These are phyloP conservation scores for Lysiphlebus fabarum DNA, from an alignment of 1,140 invertebrate species.

Conservation along the genomic window DNA sequence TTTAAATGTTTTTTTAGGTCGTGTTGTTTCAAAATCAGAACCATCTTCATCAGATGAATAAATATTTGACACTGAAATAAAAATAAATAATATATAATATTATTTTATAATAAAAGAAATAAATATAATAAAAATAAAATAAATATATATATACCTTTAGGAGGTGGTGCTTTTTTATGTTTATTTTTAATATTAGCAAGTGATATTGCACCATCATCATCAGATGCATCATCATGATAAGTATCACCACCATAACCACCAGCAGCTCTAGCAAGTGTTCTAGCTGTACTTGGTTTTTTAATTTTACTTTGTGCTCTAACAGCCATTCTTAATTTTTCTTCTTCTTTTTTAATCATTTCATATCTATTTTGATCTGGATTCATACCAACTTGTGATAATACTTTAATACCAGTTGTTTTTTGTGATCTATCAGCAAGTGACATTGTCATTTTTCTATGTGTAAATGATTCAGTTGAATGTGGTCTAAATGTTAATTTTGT, in stretches of 20 bases:
- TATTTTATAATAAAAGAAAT: constrained; percentile 13
- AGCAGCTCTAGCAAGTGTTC: constrained; percentile 61
- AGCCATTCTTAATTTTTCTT: constrained; percentile 84
- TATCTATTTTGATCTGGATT: constrained; percentile 91
- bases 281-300: constrained; percentile 61
- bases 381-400: constrained; percentile 87
- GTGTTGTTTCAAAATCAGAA: constrained; percentile 78
- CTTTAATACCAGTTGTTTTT: constrained; percentile 94
- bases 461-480: constrained; percentile 97
- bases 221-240: constrained; percentile 77
- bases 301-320: constrained; percentile 71
- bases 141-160: constrained; percentile 50
- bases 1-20: constrained; percentile 72
- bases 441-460: constrained; percentile 97
- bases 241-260: constrained; percentile 53
- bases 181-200: constrained; percentile 92
- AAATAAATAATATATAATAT: too few species aligned
- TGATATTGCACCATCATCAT: constrained; percentile 88
- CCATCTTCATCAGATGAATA: constrained; percentile 90
- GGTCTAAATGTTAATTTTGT: constrained; percentile 96
- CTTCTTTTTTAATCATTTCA: constrained; percentile 94
- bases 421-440: constrained; percentile 95
- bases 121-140: constrained; percentile 19
- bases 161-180: constrained; percentile 69
- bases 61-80: constrained; percentile 59